phyloP scores from a whole-genome alignment of 2,888 invertebrate species.

The Archaeoteleia sp. region DNA sequence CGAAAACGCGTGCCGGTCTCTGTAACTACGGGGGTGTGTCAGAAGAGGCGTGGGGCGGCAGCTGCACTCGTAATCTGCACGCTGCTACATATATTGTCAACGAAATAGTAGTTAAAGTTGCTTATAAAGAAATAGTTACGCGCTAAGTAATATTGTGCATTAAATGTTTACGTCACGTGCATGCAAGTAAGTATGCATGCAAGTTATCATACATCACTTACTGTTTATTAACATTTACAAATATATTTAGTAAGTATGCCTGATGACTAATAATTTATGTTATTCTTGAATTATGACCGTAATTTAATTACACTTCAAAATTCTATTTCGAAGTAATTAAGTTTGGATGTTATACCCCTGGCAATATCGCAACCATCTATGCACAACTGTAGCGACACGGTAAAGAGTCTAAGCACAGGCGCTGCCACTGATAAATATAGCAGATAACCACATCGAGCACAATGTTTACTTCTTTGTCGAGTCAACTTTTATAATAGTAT shows the following conservation, averaged over 20 bases:
- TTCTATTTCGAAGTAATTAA: background rate
- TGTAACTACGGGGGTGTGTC: conserved; percentile 66
- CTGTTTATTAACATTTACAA: too few species aligned
- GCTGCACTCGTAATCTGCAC: conserved; percentile 54
- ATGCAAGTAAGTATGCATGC: too few species aligned
- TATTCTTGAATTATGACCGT: background rate
- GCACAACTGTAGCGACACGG: conserved; percentile 11
- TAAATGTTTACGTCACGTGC: too few species aligned
- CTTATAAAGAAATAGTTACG: conserved; percentile 24
- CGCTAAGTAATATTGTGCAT: conserved; percentile 15
- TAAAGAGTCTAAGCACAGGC: conserved; percentile 8
- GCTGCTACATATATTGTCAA: conserved; percentile 51
- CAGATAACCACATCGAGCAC: too few species aligned
- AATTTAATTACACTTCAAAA: too few species aligned
- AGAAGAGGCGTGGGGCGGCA: conserved; percentile 67
- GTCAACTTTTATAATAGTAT: too few species aligned
- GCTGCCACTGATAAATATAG: background rate
- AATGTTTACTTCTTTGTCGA: too few species aligned
- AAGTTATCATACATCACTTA: too few species aligned
- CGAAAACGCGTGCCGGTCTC: conserved; percentile 60
- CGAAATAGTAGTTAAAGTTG: conserved; percentile 33
- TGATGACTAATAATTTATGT: background rate
- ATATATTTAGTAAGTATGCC: too few species aligned
- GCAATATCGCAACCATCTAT: conserved; percentile 15
- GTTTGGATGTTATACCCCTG: conserved; percentile 6